These are phyloP conservation scores for Gambusia yucatana DNA, from an alignment of 2,797 vertebrate genomes.

Conservation along the genomic window DNA sequence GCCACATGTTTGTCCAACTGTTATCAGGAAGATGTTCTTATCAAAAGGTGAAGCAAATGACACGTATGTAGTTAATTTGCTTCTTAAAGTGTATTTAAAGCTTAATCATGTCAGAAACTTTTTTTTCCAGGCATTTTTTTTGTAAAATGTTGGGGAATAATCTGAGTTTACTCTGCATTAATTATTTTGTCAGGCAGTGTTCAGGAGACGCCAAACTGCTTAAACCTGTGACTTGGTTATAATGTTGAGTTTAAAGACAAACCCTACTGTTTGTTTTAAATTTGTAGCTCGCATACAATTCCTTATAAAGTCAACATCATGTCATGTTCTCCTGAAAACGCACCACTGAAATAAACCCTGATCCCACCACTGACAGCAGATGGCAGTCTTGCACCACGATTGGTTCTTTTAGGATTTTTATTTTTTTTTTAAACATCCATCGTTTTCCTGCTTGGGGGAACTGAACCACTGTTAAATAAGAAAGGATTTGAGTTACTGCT, in stretches of 20 bases:
- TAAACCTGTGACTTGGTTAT: not conserved
- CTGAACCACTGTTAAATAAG: slow-evolving; percentile 13
- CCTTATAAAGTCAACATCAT: slow-evolving; percentile 17
- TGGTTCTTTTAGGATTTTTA: not conserved
- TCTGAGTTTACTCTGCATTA: not conserved
- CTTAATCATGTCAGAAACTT: not conserved
- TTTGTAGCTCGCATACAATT: slow-evolving; percentile 15
- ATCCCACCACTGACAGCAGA: slow-evolving; percentile 60
- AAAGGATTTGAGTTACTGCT: slow-evolving; percentile 15
- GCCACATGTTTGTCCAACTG: slow-evolving; percentile 6
- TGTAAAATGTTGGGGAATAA: not conserved
- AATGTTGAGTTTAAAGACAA: not conserved
- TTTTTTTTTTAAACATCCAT: not conserved
- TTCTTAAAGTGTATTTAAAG: slow-evolving; percentile 18
- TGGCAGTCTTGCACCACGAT: slow-evolving; percentile 55
- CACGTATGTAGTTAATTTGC: not conserved
- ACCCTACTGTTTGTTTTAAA: not conserved
- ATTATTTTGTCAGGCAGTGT: not conserved
- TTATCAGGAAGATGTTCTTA: slow-evolving; percentile 2
- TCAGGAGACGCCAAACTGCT: not conserved
- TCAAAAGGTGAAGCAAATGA: not conserved
- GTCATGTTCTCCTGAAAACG: slow-evolving; percentile 4
- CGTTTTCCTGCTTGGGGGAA: slow-evolving; percentile 22
- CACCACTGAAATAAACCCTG: slow-evolving; percentile 27
- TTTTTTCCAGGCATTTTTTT: not conserved